These are phyloP conservation scores for Nowickia ferox DNA, from an alignment of 2,888 invertebrate species.

Conservation along the genomic window DNA sequence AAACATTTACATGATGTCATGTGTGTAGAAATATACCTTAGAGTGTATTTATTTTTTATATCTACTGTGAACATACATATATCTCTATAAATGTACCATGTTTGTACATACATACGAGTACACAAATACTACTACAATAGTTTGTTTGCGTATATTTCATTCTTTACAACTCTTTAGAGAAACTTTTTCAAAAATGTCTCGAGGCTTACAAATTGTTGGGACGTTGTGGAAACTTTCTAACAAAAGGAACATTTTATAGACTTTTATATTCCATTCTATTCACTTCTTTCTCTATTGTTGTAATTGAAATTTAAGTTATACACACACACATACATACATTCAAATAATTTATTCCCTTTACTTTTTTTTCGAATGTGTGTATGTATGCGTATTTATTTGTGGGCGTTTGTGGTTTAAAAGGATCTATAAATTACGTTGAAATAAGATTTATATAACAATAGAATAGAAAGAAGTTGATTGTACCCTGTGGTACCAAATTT, in stretches of 20 bases:
- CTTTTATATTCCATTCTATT: slow-evolving; percentile 4
- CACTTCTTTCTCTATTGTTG: slow-evolving; percentile 28
- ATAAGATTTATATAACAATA: slow-evolving; percentile 50
- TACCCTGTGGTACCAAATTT: slow-evolving; percentile 10
- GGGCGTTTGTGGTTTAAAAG: neutral
- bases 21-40: no score
- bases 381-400: neutral
- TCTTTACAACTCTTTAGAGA: slow-evolving; percentile 35
- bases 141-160: slow-evolving; percentile 6
- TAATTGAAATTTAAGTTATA: slow-evolving; percentile 54
- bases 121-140: no score
- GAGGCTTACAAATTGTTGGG: slow-evolving; percentile 55
- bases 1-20: no score
- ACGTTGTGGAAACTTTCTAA: slow-evolving; percentile 47
- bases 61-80: neutral
- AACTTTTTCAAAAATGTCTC: slow-evolving; percentile 51
- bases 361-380: neutral
- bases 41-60: neutral
- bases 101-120: no score
- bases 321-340: neutral
- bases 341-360: slow-evolving; percentile 24
- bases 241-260: slow-evolving; percentile 49
- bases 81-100: neutral
- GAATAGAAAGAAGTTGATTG: slow-evolving; percentile 47
- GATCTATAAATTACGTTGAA: slow-evolving; percentile 40